Percentiles rank a stretch among this genome's conserved stretches.
Evolutionary conservation across 2,113 vertebrate genomes (phyloP).

Genomic region (Atlantisia rogersi): DNA sequence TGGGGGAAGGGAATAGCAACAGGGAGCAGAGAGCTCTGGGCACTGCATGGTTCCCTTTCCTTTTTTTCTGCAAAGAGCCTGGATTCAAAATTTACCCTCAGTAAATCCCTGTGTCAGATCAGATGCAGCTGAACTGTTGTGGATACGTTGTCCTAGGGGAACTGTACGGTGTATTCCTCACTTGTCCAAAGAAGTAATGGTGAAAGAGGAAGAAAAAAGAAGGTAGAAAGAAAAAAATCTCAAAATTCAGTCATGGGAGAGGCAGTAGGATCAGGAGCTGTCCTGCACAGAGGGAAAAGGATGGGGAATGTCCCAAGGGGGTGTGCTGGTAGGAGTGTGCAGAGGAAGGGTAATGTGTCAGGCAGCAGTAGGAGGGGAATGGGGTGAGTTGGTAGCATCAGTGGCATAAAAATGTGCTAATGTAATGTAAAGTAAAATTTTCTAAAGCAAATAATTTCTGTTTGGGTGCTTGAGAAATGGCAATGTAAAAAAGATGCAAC

Average conservation of each 20-base stretch:
- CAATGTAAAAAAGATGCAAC: not conserved
- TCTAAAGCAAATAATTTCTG: not conserved
- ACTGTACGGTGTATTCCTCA: not conserved
- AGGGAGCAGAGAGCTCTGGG: not conserved
- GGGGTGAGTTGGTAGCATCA: not conserved
- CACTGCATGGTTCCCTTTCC: not conserved
- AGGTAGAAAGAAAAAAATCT: not conserved
- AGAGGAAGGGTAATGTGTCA: not conserved
- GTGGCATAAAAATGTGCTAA: not conserved
- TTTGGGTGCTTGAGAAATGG: not conserved
- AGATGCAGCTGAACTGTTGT: not conserved
- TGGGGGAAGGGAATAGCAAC: not conserved
- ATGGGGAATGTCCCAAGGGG: not conserved
- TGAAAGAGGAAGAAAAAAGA: not conserved
- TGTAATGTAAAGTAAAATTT: not conserved
- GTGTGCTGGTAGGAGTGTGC: not conserved
- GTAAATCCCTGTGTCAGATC: not conserved
- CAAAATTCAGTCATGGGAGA: not conserved
- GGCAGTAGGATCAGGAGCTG: not conserved
- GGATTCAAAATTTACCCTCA: not conserved
- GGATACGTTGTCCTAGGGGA: not conserved
- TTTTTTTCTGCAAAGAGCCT: not conserved
- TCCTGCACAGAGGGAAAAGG: not conserved
- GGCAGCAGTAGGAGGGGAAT: not conserved
- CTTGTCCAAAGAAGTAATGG: not conserved